Conservation (phyloP, 2,797 vertebrate species). For the Arnoldichthys spilopterus region DNA sequence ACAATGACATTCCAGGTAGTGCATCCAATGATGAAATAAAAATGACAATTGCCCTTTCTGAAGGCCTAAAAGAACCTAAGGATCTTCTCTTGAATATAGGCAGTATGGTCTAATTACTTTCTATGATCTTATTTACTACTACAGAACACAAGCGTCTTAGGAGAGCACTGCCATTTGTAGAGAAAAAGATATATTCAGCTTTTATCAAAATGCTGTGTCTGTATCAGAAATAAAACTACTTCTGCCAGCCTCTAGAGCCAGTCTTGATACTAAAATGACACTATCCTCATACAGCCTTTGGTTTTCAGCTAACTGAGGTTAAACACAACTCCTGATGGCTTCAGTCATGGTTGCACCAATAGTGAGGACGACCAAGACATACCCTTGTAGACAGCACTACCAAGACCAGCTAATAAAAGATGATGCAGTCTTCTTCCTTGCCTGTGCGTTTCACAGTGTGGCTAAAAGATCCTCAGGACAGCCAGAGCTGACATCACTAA, state of each 20-base stretch:
- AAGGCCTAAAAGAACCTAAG: too few species aligned
- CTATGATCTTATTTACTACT: too few species aligned
- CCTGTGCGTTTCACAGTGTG: background rate
- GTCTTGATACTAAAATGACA: background rate
- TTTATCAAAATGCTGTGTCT: background rate
- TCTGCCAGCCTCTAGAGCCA: background rate
- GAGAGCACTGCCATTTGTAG: too few species aligned
- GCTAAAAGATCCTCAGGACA: slow-evolving; percentile 33
- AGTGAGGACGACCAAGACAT: background rate
- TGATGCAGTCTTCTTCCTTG: slow-evolving; percentile 22
- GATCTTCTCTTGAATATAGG: too few species aligned
- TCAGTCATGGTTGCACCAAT: background rate
- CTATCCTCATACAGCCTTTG: background rate
- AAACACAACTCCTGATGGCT: slow-evolving; percentile 3
- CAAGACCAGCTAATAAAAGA: slow-evolving; percentile 35
- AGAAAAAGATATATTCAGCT: background rate
- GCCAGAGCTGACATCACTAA: slow-evolving; percentile 41
- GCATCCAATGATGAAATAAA: too few species aligned
- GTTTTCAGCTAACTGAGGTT: slow-evolving; percentile 2
- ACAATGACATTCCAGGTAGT: too few species aligned
- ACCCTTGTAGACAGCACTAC: background rate
- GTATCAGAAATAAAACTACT: background rate
- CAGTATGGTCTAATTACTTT: too few species aligned
- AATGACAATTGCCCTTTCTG: too few species aligned
- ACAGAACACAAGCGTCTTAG: too few species aligned